These are phyloP conservation scores for Pseudoatta argentina DNA, from an alignment of 1,140 invertebrate genomes.

Conservation along the genomic window DNA sequence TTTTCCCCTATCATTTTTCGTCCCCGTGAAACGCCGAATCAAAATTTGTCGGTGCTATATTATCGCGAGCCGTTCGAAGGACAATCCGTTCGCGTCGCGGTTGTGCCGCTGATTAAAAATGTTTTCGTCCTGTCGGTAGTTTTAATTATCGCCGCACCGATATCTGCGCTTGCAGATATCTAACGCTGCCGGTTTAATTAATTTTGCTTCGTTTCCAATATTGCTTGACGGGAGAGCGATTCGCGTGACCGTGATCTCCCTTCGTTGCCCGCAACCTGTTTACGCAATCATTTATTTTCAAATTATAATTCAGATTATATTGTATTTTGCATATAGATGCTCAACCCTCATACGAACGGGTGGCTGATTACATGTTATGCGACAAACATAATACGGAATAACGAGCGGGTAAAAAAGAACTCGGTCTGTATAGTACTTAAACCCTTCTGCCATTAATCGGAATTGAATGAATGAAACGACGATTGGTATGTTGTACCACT, in stretches of 20 bases:
- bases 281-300: constrained; percentile 2
- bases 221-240: constrained; percentile 24
- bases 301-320: constrained; percentile 38
- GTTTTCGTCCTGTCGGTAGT: constrained; percentile 30
- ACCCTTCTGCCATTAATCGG: constrained; percentile 12
- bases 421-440: background rate
- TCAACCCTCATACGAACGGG: background rate
- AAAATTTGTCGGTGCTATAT: constrained; percentile 35
- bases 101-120: constrained; percentile 59
- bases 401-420: constrained; percentile 34
- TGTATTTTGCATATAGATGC: background rate
- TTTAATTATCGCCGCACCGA: constrained; percentile 52
- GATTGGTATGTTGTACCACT: background rate
- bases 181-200: constrained; percentile 45
- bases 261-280: constrained; percentile 3
- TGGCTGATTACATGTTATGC: constrained; percentile 39
- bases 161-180: constrained; percentile 16
- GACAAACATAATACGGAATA: background rate
- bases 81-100: constrained; percentile 22
- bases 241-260: background rate
- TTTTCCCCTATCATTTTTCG: background rate
- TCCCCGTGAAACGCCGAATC: constrained; percentile 24
- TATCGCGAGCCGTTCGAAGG: constrained; percentile 25
- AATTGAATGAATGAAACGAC: constrained; percentile 12
- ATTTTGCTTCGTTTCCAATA: constrained; percentile 38